These are phyloP conservation scores for Yasuhikotakia modesta DNA, from an alignment of 2,797 vertebrate species.

Conservation along the genomic window DNA sequence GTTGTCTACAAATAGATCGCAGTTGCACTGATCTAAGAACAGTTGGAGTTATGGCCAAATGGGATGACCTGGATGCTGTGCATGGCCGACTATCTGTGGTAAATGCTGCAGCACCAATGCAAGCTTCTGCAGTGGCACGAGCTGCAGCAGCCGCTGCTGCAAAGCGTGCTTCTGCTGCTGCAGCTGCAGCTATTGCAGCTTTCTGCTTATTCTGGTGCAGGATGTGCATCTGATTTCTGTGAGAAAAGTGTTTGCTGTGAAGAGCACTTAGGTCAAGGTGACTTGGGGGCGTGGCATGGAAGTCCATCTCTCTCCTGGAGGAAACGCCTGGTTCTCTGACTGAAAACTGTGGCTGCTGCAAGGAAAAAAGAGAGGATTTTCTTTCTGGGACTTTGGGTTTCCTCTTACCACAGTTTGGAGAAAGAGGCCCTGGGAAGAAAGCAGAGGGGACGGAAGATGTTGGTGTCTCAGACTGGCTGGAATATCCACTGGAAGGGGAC, in stretches of 20 bases:
- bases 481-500: conserved; percentile 97
- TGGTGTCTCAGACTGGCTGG: conserved; percentile 97
- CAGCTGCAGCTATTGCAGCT: conserved; percentile 70
- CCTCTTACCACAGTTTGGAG: conserved; percentile 92
- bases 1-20: conserved; percentile 80
- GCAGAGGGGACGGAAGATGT: conserved; percentile 95
- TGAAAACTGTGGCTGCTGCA: conserved; percentile 86
- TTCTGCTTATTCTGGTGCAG: conserved; percentile 90
- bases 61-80: conserved; percentile 71
- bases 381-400: conserved; percentile 99
- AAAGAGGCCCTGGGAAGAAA: conserved; percentile 95
- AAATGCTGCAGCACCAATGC: conserved; percentile 27
- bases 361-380: conserved; percentile 90
- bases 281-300: conserved; percentile 92
- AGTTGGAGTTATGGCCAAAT: conserved; percentile 83
- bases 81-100: conserved; percentile 45
- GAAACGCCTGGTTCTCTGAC: conserved; percentile 81
- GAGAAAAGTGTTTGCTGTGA: conserved; percentile 90
- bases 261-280: conserved; percentile 98
- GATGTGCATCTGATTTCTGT: conserved; percentile 89
- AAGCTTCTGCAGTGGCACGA: conserved; percentile 71
- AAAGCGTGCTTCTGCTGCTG: conserved; percentile 64
- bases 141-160: conserved; percentile 53
- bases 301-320: conserved; percentile 90
- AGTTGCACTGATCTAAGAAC: conserved; percentile 88